Percentiles rank a stretch among this genome's conserved stretches.
These are phyloP conservation scores for Rhinichthys osculus DNA, from an alignment of 2,797 vertebrate species.

Conservation along the genomic window DNA sequence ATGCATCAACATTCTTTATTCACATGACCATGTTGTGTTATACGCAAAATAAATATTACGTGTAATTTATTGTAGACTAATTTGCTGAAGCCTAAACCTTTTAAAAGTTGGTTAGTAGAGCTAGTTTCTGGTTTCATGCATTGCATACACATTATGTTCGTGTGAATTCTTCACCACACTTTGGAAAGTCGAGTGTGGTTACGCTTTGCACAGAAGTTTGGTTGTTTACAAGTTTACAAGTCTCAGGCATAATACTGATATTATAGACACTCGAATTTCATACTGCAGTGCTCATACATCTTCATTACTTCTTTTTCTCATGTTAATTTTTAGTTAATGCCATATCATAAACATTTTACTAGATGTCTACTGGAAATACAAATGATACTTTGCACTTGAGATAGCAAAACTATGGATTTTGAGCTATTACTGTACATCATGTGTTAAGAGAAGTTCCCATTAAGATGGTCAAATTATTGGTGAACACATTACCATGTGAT, in stretches of 20 bases:
- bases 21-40: neutral
- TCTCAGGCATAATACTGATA: neutral
- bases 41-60: neutral
- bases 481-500: slow-evolving; percentile 84
- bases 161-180: neutral
- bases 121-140: neutral
- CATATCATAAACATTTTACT: neutral
- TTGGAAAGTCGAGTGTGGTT: neutral
- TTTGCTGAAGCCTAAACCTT: neutral
- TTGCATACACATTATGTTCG: neutral
- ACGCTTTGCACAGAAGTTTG: neutral
- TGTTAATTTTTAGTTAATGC: neutral
- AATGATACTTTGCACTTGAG: neutral
- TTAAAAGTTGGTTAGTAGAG: neutral
- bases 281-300: too few species aligned
- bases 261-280: neutral
- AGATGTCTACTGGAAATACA: too few species aligned
- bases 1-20: neutral
- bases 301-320: neutral
- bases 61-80: neutral
- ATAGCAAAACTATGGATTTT: neutral
- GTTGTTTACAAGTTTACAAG: neutral
- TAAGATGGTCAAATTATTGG: neutral
- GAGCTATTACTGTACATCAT: slow-evolving; percentile 4
- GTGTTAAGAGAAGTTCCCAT: neutral